Percentiles rank a stretch among this genome's conserved stretches.
These are phyloP conservation scores for Drosophila fulvimacula DNA, from an alignment of 2,888 invertebrate genomes.

Conservation along the genomic window DNA sequence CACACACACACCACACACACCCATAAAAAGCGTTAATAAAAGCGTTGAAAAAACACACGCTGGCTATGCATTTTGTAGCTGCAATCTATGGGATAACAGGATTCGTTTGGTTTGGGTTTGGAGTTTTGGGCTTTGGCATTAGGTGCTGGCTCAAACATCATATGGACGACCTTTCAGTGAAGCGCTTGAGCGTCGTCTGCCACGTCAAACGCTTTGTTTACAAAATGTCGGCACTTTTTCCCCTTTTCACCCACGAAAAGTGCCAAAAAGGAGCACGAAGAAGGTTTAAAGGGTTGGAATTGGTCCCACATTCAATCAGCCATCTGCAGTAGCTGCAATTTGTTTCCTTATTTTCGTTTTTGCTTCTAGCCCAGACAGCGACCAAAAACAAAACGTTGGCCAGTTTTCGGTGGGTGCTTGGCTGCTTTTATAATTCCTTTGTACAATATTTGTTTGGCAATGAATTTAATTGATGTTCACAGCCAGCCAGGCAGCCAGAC, in stretches of 20 bases:
- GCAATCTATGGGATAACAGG: constrained; percentile 48
- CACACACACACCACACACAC: constrained; percentile 3
- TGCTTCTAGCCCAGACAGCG: constrained; percentile 45
- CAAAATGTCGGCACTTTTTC: constrained; percentile 60
- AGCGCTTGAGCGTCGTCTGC: constrained; percentile 3
- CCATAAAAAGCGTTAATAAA: constrained; percentile 33
- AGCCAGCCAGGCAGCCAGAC: constrained; percentile 47
- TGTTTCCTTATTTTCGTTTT: constrained; percentile 14
- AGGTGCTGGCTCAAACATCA: constrained; percentile 53
- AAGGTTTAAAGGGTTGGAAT: constrained; percentile 2
- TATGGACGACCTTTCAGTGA: constrained; percentile 40
- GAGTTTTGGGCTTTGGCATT: constrained; percentile 30
- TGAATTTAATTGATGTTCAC: constrained; percentile 81
- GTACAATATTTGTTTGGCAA: constrained; percentile 79
- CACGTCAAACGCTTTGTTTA: constrained; percentile 59
- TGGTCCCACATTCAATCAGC: constrained; percentile 63
- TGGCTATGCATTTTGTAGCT: constrained; percentile 50
- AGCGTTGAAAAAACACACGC: constrained; percentile 34
- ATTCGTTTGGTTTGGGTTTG: constrained; percentile 14
- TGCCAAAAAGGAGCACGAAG: constrained; percentile 39
- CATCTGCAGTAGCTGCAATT: constrained; percentile 48
- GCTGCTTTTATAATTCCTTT: constrained; percentile 71
- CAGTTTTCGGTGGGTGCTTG: constrained; percentile 53
- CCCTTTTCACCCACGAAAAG: constrained; percentile 37
- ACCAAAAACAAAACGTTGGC: constrained; percentile 56